Evolutionary conservation across 2,888 invertebrate genomes (phyloP).

Genomic region (Epirrhoe alternata): DNA sequence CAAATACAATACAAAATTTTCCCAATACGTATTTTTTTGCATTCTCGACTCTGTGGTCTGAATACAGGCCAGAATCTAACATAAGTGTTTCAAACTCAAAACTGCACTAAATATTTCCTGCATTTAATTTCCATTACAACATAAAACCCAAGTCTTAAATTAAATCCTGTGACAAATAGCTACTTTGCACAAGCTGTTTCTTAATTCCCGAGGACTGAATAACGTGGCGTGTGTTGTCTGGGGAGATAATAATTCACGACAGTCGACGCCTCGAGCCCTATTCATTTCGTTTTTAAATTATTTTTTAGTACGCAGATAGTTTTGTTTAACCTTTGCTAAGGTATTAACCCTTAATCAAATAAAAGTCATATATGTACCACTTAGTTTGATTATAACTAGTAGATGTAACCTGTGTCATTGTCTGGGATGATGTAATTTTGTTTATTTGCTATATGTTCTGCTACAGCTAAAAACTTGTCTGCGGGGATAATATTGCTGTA

Average conservation of each 20-base stretch:
- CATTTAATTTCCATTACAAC: slow-evolving; percentile 35
- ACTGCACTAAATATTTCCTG: slow-evolving; percentile 19
- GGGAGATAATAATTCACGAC: slow-evolving; percentile 24
- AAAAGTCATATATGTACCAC: no score
- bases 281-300: slow-evolving; percentile 9
- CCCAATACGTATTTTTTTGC: no score
- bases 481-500: no score
- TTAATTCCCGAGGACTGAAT: slow-evolving; percentile 31
- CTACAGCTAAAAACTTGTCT: no score
- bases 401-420: no score
- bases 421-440: no score
- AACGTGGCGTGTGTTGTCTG: slow-evolving; percentile 23
- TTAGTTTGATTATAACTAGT: no score
- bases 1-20: no score
- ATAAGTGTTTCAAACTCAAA: background rate
- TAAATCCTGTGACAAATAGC: slow-evolving; percentile 36
- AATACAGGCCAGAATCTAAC: no score
- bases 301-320: background rate
- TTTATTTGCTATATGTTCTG: no score
- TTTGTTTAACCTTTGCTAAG: background rate
- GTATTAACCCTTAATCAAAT: background rate
- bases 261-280: background rate
- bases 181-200: slow-evolving; percentile 40
- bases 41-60: no score
- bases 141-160: slow-evolving; percentile 32